phyloP scores from a whole-genome alignment of 2,888 invertebrate species.

The Meliscaeva auricollis region DNA sequence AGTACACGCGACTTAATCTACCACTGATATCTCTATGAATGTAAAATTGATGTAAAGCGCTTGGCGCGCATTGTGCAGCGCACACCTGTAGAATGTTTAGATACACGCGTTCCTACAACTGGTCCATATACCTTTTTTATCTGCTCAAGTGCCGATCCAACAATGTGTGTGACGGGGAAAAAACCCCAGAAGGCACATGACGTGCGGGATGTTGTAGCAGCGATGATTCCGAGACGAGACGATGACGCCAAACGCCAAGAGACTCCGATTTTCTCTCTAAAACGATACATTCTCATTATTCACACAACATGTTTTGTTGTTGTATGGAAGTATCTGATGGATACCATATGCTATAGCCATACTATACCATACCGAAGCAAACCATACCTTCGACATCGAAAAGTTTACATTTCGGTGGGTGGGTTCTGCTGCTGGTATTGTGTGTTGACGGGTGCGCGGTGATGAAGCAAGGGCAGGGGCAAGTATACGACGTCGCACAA shows the following conservation, averaged over 20 bases:
- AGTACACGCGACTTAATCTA: slow-evolving; percentile 18
- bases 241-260: slow-evolving; percentile 54
- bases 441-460: slow-evolving; percentile 3
- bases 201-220: slow-evolving; percentile 68
- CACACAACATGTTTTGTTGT: slow-evolving; percentile 52
- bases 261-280: slow-evolving; percentile 63
- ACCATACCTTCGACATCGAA: slow-evolving; percentile 54
- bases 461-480: slow-evolving; percentile 55
- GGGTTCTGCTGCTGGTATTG: slow-evolving; percentile 49
- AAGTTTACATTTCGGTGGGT: slow-evolving; percentile 73
- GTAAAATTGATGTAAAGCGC: slow-evolving; percentile 11
- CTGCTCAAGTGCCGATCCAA: slow-evolving; percentile 9
- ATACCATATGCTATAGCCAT: slow-evolving; percentile 33
- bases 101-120: slow-evolving; percentile 54
- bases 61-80: slow-evolving; percentile 16
- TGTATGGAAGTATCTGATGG: slow-evolving; percentile 46
- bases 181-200: slow-evolving; percentile 71
- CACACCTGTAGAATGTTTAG: slow-evolving; percentile 72
- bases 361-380: slow-evolving; percentile 20
- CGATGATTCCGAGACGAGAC: slow-evolving; percentile 60
- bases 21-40: slow-evolving; percentile 32
- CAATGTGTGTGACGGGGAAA: slow-evolving; percentile 48
- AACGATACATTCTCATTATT: slow-evolving; percentile 52
- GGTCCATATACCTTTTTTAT: slow-evolving; percentile 55
- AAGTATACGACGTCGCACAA: slow-evolving; percentile 74